Base-by-base conservation (phyloP, 2,113 vertebrate genomes). In the Saccopteryx bilineata region DNA sequence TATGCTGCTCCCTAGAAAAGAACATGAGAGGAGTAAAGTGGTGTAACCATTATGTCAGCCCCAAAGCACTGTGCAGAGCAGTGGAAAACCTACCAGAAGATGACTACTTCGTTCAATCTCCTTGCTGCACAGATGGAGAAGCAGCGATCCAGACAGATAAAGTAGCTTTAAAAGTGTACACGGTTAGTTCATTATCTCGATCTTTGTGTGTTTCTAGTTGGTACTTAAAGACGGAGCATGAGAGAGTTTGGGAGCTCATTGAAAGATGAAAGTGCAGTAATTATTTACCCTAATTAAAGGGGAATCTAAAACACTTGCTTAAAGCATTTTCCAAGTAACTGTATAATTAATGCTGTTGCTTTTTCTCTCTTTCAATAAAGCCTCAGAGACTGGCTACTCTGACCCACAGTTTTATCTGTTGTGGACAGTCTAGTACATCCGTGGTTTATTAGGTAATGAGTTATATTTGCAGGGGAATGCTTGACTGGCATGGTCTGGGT, bases 211-310 rank as follows among this genome's bases (percentile, higher is more conserved):
- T 94, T 97, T 97, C 91, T 93, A 89, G 88, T 89, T 87, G 88
- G 78, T 83, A 91, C 91, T 91, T 97, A 91, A 97, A 96, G 91
- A 96, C 18, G 48, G 69, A 94, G 91, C 71, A 87, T 68, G n/a
- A 75, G 97, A 97, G 91, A 88, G 48, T 95, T 90, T 80, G 91
- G 75, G 82, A 97, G 91, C 86, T 96, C 94, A 95, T 19, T 90
- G 87, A 66, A 83, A 97, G 94, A 97, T 97, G 83, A 96, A 96
- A 97, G 89, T 65, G 76, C 82, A 83, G 33, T 94, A 81, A 94
- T 96, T 94, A 96, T 93, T 97, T 95, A 94, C 92, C 87, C 97
- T 92, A 96, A 97, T 96, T 97, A 98, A 97, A 96, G 92, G 63
- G 68, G 80, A 97, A 91, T 95, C 80, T 96, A 85, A 98, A 97